These are phyloP conservation scores for Microplitis deprimator DNA, from an alignment of 2,888 invertebrate species.

Conservation along the genomic window DNA sequence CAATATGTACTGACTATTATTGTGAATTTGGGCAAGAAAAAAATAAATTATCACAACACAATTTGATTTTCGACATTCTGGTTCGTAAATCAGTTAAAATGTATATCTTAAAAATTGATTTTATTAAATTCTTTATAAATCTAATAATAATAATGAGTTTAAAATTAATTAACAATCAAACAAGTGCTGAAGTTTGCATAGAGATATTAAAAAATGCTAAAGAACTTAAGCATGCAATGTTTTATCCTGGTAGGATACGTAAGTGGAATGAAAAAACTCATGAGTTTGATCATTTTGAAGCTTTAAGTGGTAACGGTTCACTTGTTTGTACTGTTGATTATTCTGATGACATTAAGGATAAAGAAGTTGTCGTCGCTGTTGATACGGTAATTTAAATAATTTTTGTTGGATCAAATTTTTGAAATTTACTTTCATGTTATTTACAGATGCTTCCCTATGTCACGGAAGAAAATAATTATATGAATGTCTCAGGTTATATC, in stretches of 20 bases:
- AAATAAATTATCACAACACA: no score
- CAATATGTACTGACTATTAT: no score
- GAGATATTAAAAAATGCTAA: slow-evolving; percentile 26
- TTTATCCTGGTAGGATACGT: slow-evolving; percentile 49
- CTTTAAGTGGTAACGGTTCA: slow-evolving; percentile 49
- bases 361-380: slow-evolving; percentile 61
- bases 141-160: neutral
- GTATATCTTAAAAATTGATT: no score
- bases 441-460: slow-evolving; percentile 68
- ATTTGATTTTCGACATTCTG: no score
- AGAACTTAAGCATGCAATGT: slow-evolving; percentile 29
- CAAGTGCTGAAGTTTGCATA: slow-evolving; percentile 47
- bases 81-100: no score
- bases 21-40: no score
- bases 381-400: slow-evolving; percentile 44
- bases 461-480: slow-evolving; percentile 56
- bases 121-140: neutral
- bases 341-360: slow-evolving; percentile 56
- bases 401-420: neutral
- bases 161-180: neutral
- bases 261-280: slow-evolving; percentile 50
- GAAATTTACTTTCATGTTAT: slow-evolving; percentile 9
- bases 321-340: slow-evolving; percentile 55
- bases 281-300: slow-evolving; percentile 54
- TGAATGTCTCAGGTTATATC: slow-evolving; percentile 66